These are phyloP conservation scores for Arbacia lixula DNA, from an alignment of 53 echinoderm and acorn worm species.

Conservation along the genomic window DNA sequence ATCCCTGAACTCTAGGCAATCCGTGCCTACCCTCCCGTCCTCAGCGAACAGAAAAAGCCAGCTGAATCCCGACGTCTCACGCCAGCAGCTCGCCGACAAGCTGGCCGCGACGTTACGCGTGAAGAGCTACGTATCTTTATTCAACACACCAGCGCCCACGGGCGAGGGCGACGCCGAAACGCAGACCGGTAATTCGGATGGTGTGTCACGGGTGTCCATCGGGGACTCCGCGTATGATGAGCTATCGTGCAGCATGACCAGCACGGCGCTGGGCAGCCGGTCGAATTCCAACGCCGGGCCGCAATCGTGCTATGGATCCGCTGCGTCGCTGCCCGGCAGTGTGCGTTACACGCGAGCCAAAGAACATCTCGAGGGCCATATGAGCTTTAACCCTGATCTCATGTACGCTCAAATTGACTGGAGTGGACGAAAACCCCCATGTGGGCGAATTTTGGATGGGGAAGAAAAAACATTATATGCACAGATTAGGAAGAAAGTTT, in stretches of 20 bases:
- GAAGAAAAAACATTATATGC: constrained; percentile 62
- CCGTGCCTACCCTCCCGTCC: background rate
- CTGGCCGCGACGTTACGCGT: constrained; percentile 34
- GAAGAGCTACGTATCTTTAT: constrained; percentile 27
- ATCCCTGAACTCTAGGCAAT: background rate
- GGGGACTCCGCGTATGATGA: constrained; percentile 49
- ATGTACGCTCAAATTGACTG: constrained; percentile 77
- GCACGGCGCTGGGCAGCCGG: constrained; percentile 18
- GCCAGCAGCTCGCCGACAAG: constrained; percentile 44
- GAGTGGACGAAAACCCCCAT: constrained; percentile 37
- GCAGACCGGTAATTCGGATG: background rate
- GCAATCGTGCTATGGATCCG: constrained; percentile 26
- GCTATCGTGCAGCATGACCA: constrained; percentile 34
- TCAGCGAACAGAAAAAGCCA: background rate
- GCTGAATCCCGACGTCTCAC: background rate
- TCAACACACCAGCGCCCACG: background rate
- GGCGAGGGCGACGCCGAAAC: background rate
- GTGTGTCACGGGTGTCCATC: constrained; percentile 12
- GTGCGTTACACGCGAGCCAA: constrained; percentile 36
- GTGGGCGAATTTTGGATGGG: constrained; percentile 3
- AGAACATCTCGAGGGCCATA: background rate
- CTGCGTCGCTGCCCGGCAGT: constrained; percentile 1
- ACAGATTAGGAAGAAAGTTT: constrained; percentile 41
- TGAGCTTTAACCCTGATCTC: constrained; percentile 12
- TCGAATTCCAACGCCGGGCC: constrained; percentile 26